phyloP scores from a whole-genome alignment of 1,140 invertebrate species.

The Lucilia cuprina region DNA sequence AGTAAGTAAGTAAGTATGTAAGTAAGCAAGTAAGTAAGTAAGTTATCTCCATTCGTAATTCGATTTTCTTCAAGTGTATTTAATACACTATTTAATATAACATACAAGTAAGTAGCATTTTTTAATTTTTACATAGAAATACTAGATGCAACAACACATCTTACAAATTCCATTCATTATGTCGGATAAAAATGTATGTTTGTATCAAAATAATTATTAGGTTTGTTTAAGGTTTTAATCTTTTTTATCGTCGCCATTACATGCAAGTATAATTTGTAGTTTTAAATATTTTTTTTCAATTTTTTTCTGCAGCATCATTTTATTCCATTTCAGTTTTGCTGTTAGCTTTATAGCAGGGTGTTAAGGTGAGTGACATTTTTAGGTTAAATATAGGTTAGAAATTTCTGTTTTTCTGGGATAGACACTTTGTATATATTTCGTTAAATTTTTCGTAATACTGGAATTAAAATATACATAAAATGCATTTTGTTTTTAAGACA shows the following conservation, averaged over 20 bases:
- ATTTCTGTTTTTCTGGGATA: not conserved
- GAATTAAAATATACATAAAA: not conserved
- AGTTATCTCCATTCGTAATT: no score
- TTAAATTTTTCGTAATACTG: not conserved
- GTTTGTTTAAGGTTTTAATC: not conserved
- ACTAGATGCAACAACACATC: not conserved
- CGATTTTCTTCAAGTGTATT: not conserved
- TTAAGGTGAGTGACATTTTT: conserved; percentile 35
- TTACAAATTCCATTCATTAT: not conserved
- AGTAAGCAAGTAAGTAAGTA: no score
- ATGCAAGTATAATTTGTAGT: not conserved
- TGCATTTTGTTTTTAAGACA: not conserved
- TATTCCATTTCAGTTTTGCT: not conserved
- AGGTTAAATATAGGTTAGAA: conserved; percentile 34
- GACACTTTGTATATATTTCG: not conserved
- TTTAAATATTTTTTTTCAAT: not conserved
- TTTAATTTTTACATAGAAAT: not conserved
- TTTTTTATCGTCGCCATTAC: not conserved
- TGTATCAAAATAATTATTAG: not conserved
- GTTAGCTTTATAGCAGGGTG: not conserved
- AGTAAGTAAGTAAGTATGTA: no score
- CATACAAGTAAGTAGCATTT: not conserved
- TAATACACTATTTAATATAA: not conserved
- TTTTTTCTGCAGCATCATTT: not conserved
- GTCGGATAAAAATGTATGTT: not conserved